Base-by-base conservation (phyloP, 2,888 invertebrate species). In the Eupeodes latifasciatus region DNA sequence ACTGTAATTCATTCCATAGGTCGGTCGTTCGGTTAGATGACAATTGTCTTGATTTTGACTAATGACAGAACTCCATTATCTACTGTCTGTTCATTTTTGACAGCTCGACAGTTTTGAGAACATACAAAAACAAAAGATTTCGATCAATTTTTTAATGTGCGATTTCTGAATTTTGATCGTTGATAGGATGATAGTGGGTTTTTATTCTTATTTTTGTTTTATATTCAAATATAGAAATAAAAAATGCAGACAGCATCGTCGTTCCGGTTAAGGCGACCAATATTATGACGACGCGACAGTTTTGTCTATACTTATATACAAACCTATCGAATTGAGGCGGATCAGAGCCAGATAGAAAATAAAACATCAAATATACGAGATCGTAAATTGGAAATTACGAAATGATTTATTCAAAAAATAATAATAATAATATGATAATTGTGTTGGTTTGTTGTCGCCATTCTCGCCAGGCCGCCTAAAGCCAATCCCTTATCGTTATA, bases 191-290 rank as follows among this genome's bases (percentile, higher is more conserved):
- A 40, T 40, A 40, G 9, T 40, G 40, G 40, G 5, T 40, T 36
- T 34, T n/a, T n/a, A n/a, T n/a, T n/a, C n/a, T n/a, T n/a, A n/a
- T n/a, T n/a, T 59, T 51, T 57, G 64, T 71, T 53, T 53, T 69
- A 9, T 74, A 85, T 81, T 85, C 51, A 71, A 81, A 81, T 85
- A 75, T 19, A 66, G 12, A 79, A 82, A 86, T 86, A 69, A 78
- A 87, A 87, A 87, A 87, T 87, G 83, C 87, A 87, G 84, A 87
- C 87, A 84, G 87, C 84, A 87, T 84, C 84, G 87, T 79, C 80
- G 80, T 83, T 84, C 87, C 83, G 87, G 80, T 80, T 80, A 80
- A 74, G 83, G 44, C 72, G 76, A 57, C 55, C 67, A 57, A 67
- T 53, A 14, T 55, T 44, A 61, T 19, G 62, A 62, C 62, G 76